Evolutionary conservation across 1,140 invertebrate species (phyloP), one percentile per base, ranked within the genome.

Genomic region (Acromyrmex charruanus): DNA sequence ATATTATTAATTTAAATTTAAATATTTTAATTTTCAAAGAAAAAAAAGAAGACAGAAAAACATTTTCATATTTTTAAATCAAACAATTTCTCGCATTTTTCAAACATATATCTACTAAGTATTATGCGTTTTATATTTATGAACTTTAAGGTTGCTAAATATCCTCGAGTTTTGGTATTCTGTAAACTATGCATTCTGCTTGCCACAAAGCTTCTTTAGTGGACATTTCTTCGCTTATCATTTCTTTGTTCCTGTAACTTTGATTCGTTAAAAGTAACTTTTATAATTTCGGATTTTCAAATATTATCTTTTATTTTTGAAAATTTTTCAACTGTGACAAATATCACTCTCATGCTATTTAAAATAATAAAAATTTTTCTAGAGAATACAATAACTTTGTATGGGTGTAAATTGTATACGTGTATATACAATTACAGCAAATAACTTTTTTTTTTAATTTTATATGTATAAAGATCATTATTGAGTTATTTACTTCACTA

Each of bases 251-350:
- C 21, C 53, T 28, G 18, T 35, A 35, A 10, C 6, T 53, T 66
- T 53, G 25, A 65, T 2, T 55, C 10, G 0, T 31, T 81, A 69
- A 71, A 81, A 44, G 9, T 44, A 44, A 81, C 49, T 81, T 49
- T 69, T 12, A 16, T 25, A 53, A 69, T 65, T 39, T 69, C 3
- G 21, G n/a, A 71, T 39, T 71, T 81, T 58, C 21, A 16, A n/a
- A 58, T 28, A 21, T 35, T 25, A 79, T 66, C 59, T 49, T 31
- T 21, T 44, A 81, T 31, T 81, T 55, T 44, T n/a, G 7, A 55
- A 80, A 81, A 49, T 71, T 71, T 61, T 16, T 49, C 18, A 79
- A 35, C 61, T 51, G 25, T 49, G 12, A 21, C 51, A 71, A 71
- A 81, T 71, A n/a, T 9, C 28, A 44, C 51, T 66, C 2, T 18